Base-by-base conservation (phyloP, 2,888 invertebrate species). In the Malthinus seriepunctatus region DNA sequence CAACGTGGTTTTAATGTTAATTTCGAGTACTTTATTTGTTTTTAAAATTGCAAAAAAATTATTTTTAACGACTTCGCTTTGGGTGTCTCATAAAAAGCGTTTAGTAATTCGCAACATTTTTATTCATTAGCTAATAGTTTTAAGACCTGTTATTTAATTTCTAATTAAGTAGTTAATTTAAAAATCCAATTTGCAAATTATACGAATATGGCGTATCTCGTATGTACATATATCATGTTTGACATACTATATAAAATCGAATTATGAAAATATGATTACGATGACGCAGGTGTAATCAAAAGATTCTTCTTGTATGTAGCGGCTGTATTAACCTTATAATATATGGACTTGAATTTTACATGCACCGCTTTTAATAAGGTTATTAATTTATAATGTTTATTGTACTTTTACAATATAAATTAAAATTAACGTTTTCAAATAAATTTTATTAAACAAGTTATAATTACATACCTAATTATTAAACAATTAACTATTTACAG, bases 251-350 rank as follows among this genome's bases (percentile, higher is more conserved):
- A 60, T 60, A 60, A 60, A 60, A 60, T 60, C 60, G 60, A 60
- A 60, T 60, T 60, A 60, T 48, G 51, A 51, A 60, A 55, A 55
- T 60, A 55, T 60, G 54, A 60, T 55, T 54, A 60, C 51, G 60
- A 55, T 55, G 55, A 55, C 60, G 60, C 60, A 60, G 60, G 60
- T 55, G 60, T 60, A 60, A 60, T 60, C 60, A 60, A 60, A 60
- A 51, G 60, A 60, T 54, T 60, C 54, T 45, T 32, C 23, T 23
- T 47, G 54, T 55, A 59, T 60, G 50, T 54, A 51, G 55, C 55
- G 60, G 55, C 55, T 51, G 55, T 55, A 60, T 58, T 58, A 58
- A 53, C 14, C 53, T 52, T 59, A 53, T 59, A 59, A 59, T 59
- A 59, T 59, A 59, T 60, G 46, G 51, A 23, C 51, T 47, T 51